These are phyloP conservation scores for Atractosteus spatula DNA, from an alignment of 2,113 vertebrate genomes.

Conservation along the genomic window DNA sequence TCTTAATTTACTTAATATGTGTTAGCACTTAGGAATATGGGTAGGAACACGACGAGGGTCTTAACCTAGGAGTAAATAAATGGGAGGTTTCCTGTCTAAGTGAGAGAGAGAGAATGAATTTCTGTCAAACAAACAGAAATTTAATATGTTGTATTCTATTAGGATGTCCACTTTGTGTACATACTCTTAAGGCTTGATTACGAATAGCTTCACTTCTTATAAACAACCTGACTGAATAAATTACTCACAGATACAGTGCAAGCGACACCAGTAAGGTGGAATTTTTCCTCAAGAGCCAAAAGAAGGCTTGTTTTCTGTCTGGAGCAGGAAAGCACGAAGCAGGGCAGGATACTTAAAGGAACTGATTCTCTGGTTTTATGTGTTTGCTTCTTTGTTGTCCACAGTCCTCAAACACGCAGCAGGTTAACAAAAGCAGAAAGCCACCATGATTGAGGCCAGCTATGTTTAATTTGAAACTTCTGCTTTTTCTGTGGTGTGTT, in stretches of 20 bases:
- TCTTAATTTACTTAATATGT: conserved; percentile 95
- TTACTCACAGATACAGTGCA: conserved; percentile 85
- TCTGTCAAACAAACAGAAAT: conserved; percentile 98
- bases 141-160: conserved; percentile 87
- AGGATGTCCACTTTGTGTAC: conserved; percentile 91
- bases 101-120: conserved; percentile 84
- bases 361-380: background rate
- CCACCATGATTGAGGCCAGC: background rate
- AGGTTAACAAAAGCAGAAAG: background rate
- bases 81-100: conserved; percentile 87
- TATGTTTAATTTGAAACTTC: background rate
- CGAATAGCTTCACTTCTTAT: conserved; percentile 87
- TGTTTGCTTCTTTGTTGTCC: background rate
- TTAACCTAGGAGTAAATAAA: conserved; percentile 83
- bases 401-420: background rate
- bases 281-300: conserved; percentile 70
- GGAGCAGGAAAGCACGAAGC: background rate
- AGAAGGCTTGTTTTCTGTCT: conserved; percentile 67
- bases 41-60: conserved; percentile 83
- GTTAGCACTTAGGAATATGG: conserved; percentile 85
- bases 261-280: conserved; percentile 77
- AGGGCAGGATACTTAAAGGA: background rate
- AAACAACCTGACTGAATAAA: conserved; percentile 86
- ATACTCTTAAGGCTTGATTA: conserved; percentile 88
- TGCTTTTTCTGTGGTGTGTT: background rate